Evolutionary conservation across 2,797 vertebrate species (phyloP), one percentile per base, ranked within the genome.

Genomic region (Enteromius trimaculatus): DNA sequence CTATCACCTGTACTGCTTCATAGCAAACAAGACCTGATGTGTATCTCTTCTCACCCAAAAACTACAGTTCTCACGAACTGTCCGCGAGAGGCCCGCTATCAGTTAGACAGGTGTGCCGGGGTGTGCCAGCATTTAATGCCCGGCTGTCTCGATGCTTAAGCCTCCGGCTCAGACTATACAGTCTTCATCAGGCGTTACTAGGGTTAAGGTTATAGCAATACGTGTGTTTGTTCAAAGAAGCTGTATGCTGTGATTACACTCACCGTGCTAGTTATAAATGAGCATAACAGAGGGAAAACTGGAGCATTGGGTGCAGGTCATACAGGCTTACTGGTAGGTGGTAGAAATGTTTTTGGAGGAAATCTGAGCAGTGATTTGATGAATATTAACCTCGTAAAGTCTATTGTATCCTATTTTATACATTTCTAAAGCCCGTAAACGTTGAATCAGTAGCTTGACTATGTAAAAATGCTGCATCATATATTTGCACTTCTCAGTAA

Each of bases 101-200:
- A 55, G 44, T 82, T 77, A 83, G 74, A 83, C 82, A 70, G 82
- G 82, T 71, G 82, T 83, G 82, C 65, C 75, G 66, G 82, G 81
- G 82, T 83, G 82, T 83, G 82, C 82, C 82, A 77, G 53, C 39
- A 29, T 49, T 78, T 78, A 83, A 83, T 78, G 82, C 74, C 26
- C 66, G 29, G 65, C 62, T 77, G 81, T 83, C 81, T 83, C 72
- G 3, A 62, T 69, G 74, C 37, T 78, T 83, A 77, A 83, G 82
- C 82, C 82, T 83, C 39, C 34, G 53, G 82, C 82, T 83, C 65
- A 69, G 75, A 58, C 76, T 49, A 83, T 23, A 37, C 31, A 78
- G 75, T 37, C 29, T 47, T 83, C 39, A 60, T 77, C 53, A 69
- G 82, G 26, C 23, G 19, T 82, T 44, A 66, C 81, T 77, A 49